Evolutionary conservation across 1,140 invertebrate genomes (phyloP).

Genomic region (Acarapis woodi): DNA sequence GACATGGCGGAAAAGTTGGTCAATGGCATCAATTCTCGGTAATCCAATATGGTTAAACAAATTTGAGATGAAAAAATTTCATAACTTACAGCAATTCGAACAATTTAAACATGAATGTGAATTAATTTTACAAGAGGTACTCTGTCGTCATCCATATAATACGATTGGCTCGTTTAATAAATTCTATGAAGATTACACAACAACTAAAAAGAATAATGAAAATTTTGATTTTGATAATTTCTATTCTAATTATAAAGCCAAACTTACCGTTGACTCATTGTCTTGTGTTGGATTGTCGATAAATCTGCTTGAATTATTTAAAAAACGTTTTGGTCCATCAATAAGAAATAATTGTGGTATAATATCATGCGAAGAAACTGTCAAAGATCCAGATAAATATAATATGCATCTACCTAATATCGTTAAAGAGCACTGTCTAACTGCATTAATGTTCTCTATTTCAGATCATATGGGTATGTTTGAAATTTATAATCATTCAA

Average conservation of each 20-base stretch:
- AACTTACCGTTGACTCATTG: slow-evolving; percentile 40
- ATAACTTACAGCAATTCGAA: slow-evolving; percentile 21
- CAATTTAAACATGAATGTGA: slow-evolving; percentile 41
- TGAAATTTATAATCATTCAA: too few species aligned
- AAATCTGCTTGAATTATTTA: slow-evolving; percentile 29
- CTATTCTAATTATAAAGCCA: slow-evolving; percentile 38
- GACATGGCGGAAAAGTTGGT: too few species aligned
- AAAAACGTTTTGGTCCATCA: slow-evolving; percentile 28
- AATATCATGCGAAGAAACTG: slow-evolving; percentile 55
- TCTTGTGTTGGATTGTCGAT: slow-evolving; percentile 61
- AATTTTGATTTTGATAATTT: slow-evolving; percentile 29
- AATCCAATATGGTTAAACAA: slow-evolving; percentile 6
- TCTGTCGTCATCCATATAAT: slow-evolving; percentile 51
- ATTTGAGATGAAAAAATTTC: slow-evolving; percentile 8
- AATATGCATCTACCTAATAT: slow-evolving; percentile 4
- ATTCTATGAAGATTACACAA: slow-evolving; percentile 13
- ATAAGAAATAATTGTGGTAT: slow-evolving; percentile 16
- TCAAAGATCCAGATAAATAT: slow-evolving; percentile 14
- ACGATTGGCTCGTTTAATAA: slow-evolving; percentile 46
- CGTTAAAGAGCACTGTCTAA: slow-evolving; percentile 65
- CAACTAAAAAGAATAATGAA: slow-evolving; percentile 22
- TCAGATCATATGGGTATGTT: too few species aligned
- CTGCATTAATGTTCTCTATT: slow-evolving; percentile 33
- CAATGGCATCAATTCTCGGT: slow-evolving; percentile 17
- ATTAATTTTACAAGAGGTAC: slow-evolving; percentile 31